Base-by-base conservation (phyloP, 1,140 invertebrate species). In the Sycophaga agraensis region DNA sequence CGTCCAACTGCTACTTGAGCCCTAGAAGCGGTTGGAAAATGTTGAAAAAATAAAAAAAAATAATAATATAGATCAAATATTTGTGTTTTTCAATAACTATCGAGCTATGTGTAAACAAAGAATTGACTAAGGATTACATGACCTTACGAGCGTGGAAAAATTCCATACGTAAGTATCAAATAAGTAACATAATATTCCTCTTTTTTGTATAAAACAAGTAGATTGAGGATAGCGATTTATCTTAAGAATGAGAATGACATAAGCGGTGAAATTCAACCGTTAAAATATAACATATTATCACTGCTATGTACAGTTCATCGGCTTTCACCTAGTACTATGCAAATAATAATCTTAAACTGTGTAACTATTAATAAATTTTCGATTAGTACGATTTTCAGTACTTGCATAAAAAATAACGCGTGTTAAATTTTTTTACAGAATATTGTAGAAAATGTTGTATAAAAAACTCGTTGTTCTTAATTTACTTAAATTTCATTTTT, bases 1-100 rank as follows among this genome's bases (percentile, higher is more conserved):
- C 34, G 51, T 64, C 54, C 59, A 61, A 31, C 58, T 17, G 11
- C 58, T 55, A 60, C 34, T 66, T 49, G 62, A 66, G 65, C 65
- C 65, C 62, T 63, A 64, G 35, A 59, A 63, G 65, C 51, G 57
- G 56, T 51, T 22, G 51, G 37, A 35, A 28, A 43, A 60, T 34
- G 14, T 46, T 34, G 45, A 12, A 43, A 45, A 34, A 26, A 49
- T 37, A 46, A 49, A 59, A 21, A 19, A 34, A 49, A 24, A 34
- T 26, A 37, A 26, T 26, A 26, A 43, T n/a, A n/a, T n/a, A n/a
- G n/a, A n/a, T n/a, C n/a, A n/a, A n/a, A n/a, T n/a, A n/a, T n/a
- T n/a, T n/a, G n/a, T n/a, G n/a, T n/a, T n/a, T n/a, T n/a, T n/a
- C n/a, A n/a, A 21, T 31, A 39, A 63, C 7, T 40, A 3, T 26